These are phyloP conservation scores for Caenorhabditis angaria DNA, from an alignment of 2,888 invertebrate species.

Conservation along the genomic window DNA sequence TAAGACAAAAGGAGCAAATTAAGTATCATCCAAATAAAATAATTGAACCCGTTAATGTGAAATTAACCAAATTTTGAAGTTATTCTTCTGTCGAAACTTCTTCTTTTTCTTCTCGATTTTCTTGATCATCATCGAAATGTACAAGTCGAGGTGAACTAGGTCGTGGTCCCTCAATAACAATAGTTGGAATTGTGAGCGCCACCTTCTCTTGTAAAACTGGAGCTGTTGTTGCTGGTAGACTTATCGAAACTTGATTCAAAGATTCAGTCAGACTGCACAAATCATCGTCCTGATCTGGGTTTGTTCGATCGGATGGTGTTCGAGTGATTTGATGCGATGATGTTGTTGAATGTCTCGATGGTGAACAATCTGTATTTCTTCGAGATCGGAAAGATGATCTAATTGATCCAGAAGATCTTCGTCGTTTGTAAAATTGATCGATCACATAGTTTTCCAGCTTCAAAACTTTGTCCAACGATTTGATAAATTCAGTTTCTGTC, in stretches of 20 bases:
- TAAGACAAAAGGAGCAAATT: not conserved
- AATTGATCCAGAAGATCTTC: slow-evolving; percentile 55
- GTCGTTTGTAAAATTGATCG: slow-evolving; percentile 58
- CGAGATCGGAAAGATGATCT: slow-evolving; percentile 55
- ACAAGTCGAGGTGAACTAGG: slow-evolving; percentile 46
- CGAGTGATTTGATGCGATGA: not conserved
- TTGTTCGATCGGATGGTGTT: slow-evolving; percentile 6
- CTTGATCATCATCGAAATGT: slow-evolving; percentile 31
- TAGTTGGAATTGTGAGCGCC: slow-evolving; percentile 40
- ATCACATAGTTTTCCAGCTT: slow-evolving; percentile 59
- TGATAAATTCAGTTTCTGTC: slow-evolving; percentile 55
- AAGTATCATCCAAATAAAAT: not conserved
- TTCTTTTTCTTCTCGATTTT: not conserved
- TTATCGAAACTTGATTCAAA: slow-evolving; percentile 28
- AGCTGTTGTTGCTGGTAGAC: slow-evolving; percentile 11
- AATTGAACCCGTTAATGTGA: not conserved
- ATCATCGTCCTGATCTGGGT: slow-evolving; percentile 25
- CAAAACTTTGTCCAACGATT: slow-evolving; percentile 58
- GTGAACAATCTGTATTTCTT: slow-evolving; percentile 47
- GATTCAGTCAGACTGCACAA: slow-evolving; percentile 34
- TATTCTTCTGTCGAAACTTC: not conserved
- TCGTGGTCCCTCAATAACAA: slow-evolving; percentile 48
- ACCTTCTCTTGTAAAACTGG: not conserved
- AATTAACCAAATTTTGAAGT: not conserved
- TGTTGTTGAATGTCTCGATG: slow-evolving; percentile 31